Evolutionary conservation across 2,888 invertebrate genomes (phyloP), one percentile per base, ranked within the genome.

Genomic region (Chymomyza fuscimana): DNA sequence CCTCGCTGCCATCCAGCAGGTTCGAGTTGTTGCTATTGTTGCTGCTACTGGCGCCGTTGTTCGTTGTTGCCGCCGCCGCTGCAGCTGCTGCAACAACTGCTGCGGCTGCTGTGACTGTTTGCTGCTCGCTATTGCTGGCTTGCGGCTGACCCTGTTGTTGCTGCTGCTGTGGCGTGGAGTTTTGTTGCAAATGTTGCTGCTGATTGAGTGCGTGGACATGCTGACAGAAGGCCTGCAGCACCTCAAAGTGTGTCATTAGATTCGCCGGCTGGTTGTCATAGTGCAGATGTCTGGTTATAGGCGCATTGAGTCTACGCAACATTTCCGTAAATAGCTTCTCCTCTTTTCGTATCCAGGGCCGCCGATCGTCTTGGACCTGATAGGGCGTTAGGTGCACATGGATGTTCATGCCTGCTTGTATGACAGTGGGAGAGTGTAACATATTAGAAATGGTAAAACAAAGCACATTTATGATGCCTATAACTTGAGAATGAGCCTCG

Each of bases 361-460:
- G 93, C 36, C 94, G 93, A 73, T 94, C 94, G 90, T 97, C 97
- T 76, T 94, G 93, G 67, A 97, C 94, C 92, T 98, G 97, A 92
- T 97, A 97, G n/a, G 97, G 97, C 56, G 97, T 96, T 69, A 98
- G 96, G 92, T 97, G 97, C 52, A 97, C 94, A 88, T 94, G 94
- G 66, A 97, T 93, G 76, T 94, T 93, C 83, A 96, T 94, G 64
- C 94, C 96, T 96, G 77, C 25, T 25, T 25, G 25, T 25, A 60
- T 73, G 72, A 16, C 9, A 58, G 40, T 19, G 19, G 19, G 19
- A 19, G 2, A 19, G 19, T 19, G 19, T 19, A 19, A 19, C 7
- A 54, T 15, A 1, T 10, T 50, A 9, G 29, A 46, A 15, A 2
- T 29, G 25, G 25, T 25, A 25, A 25, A 25, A 25, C 19, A 25